These are phyloP conservation scores for Drosophila tropicalis DNA, from an alignment of 1,140 invertebrate species.

Conservation along the genomic window DNA sequence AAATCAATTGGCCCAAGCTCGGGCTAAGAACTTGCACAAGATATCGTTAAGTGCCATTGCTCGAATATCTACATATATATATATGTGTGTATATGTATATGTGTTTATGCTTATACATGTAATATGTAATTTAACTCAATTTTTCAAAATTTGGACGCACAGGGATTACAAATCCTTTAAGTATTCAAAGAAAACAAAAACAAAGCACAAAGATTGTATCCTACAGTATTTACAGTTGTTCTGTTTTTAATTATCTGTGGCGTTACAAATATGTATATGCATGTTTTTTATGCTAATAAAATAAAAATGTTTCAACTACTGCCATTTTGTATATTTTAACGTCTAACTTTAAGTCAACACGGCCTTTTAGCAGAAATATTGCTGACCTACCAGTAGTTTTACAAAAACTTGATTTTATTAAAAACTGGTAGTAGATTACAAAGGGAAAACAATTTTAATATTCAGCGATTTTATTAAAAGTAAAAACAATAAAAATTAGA, in stretches of 20 bases:
- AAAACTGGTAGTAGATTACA: no score
- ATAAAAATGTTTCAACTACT: background rate
- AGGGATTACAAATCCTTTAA: constrained; percentile 55
- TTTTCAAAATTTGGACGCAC: constrained; percentile 27
- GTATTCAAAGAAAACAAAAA: constrained; percentile 31
- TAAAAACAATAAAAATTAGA: no score
- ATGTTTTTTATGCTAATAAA: constrained; percentile 20
- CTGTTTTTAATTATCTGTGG: constrained; percentile 14
- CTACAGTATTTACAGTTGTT: constrained; percentile 18
- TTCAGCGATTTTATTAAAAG: no score
- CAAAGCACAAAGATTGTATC: background rate
- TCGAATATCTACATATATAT: constrained; percentile 35
- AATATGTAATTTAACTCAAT: constrained; percentile 16
- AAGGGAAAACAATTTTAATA: no score
- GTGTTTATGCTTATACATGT: background rate
- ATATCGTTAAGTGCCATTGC: constrained; percentile 43
- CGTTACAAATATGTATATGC: background rate
- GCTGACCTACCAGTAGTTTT: no score
- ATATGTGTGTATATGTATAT: no score
- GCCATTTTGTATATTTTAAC: background rate
- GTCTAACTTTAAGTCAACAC: no score
- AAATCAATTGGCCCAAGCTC: constrained; percentile 16
- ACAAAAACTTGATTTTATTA: no score
- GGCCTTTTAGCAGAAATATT: no score
- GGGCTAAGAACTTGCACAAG: background rate